Conservation (phyloP, 2,888 invertebrate species). For the Lagria hirta region DNA sequence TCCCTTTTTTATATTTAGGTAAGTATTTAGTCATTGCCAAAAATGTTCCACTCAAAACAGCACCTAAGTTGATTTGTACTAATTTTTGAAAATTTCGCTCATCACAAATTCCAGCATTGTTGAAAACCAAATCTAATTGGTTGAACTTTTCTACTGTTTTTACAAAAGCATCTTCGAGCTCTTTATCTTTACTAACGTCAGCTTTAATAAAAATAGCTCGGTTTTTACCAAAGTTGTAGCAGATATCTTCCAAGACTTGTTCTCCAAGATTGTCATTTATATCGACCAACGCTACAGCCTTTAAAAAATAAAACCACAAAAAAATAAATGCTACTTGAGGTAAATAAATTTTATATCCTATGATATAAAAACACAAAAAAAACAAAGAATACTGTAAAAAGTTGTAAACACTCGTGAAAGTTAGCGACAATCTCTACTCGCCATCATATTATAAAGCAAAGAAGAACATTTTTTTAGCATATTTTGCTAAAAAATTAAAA, state of each 20-base stretch:
- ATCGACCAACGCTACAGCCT: slow-evolving; percentile 31
- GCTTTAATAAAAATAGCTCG: slow-evolving; percentile 28
- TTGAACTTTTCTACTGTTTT: slow-evolving; percentile 27
- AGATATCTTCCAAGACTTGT: slow-evolving; percentile 5
- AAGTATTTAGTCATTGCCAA: slow-evolving; percentile 35
- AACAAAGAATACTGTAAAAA: too few species aligned
- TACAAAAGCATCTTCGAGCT: slow-evolving; percentile 33
- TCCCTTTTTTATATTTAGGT: slow-evolving; percentile 33
- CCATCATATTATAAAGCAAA: too few species aligned
- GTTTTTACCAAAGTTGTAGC: slow-evolving; percentile 15
- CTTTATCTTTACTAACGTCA: slow-evolving; percentile 27
- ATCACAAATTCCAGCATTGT: slow-evolving; percentile 33
- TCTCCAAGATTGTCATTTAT: slow-evolving; percentile 11
- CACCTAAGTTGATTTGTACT: too few species aligned
- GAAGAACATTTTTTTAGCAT: too few species aligned
- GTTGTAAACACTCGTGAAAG: too few species aligned
- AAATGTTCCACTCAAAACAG: slow-evolving; percentile 29
- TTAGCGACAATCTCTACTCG: too few species aligned
- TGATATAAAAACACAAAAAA: too few species aligned
- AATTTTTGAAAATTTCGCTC: slow-evolving; percentile 31
- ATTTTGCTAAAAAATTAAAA: too few species aligned
- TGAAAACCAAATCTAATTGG: slow-evolving; percentile 35
- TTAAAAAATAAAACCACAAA: too few species aligned
- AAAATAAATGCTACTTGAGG: too few species aligned
- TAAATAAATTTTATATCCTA: too few species aligned